These are phyloP conservation scores for Poecile montanus DNA, from an alignment of 2,797 vertebrate genomes.

Conservation along the genomic window DNA sequence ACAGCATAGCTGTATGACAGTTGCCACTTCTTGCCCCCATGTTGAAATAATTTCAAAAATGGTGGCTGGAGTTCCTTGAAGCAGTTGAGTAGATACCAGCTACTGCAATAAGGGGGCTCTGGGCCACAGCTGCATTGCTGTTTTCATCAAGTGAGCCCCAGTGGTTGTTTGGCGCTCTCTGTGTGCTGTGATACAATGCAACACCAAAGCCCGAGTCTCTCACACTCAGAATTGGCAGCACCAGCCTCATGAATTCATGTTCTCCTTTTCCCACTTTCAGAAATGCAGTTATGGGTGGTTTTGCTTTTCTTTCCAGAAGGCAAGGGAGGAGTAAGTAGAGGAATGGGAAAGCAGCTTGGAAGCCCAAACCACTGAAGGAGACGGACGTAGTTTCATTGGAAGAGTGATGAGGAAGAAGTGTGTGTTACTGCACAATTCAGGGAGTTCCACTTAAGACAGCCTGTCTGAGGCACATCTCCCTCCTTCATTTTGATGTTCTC, in stretches of 20 bases:
- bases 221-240: neutral
- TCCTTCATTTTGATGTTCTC: neutral
- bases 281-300: neutral
- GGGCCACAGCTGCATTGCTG: neutral
- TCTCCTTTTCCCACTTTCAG: neutral
- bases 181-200: neutral
- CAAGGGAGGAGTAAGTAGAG: neutral
- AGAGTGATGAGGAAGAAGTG: neutral
- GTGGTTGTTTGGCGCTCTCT: neutral
- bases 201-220: neutral
- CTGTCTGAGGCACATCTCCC: neutral
- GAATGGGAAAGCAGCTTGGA: neutral
- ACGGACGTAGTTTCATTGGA: rapidly evolving
- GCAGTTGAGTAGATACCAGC: neutral
- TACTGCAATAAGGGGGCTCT: neutral
- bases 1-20: neutral
- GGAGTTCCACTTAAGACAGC: neutral
- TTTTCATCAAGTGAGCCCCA: neutral
- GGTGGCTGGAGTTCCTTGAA: neutral
- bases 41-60: neutral
- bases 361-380: neutral
- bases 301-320: neutral
- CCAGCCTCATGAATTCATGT: rapidly evolving
- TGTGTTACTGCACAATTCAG: neutral
- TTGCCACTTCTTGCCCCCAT: neutral